A percentile compares a stretch with the other conserved stretches of the same genome.
phyloP scores from a whole-genome alignment of 2,113 vertebrate species.

The Phalacrocorax aristotelis region DNA sequence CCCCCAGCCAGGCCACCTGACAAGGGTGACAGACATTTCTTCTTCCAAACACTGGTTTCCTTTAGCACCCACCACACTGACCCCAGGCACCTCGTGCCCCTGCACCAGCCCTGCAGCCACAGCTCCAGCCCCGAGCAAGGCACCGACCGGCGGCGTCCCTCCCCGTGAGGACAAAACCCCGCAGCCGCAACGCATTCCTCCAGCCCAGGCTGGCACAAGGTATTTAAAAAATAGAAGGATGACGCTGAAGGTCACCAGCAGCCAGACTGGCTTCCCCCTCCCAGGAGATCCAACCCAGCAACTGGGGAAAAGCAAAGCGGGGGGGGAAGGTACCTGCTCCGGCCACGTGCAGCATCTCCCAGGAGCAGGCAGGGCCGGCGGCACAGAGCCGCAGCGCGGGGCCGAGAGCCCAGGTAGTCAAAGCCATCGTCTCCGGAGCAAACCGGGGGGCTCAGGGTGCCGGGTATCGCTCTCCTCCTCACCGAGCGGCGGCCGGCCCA shows the following conservation, averaged over 20 bases:
- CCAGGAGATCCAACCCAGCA: not conserved
- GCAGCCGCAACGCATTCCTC: not conserved
- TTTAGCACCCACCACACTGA: not conserved
- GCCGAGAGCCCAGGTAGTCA: not conserved
- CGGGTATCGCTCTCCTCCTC: not conserved
- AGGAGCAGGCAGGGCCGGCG: not conserved
- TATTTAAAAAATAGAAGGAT: not conserved
- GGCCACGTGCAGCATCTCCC: slow-evolving; percentile 1
- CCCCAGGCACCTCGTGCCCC: not conserved
- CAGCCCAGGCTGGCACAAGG: not conserved
- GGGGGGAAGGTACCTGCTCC: not conserved
- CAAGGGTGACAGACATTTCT: not conserved
- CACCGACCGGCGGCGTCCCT: not conserved
- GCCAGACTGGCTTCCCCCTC: not conserved
- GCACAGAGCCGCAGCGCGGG: not conserved
- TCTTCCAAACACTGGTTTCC: not conserved
- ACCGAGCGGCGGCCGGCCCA: not conserved
- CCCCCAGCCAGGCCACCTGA: not conserved
- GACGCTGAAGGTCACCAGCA: not conserved
- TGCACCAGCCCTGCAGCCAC: not conserved
- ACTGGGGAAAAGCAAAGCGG: fast-evolving
- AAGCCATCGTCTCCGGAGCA: not conserved
- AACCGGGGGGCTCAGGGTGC: not conserved
- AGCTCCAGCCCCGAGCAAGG: not conserved
- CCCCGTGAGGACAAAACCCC: not conserved